Conservation (phyloP, 2,888 invertebrate genomes). For the Ophion obscuratus region DNA sequence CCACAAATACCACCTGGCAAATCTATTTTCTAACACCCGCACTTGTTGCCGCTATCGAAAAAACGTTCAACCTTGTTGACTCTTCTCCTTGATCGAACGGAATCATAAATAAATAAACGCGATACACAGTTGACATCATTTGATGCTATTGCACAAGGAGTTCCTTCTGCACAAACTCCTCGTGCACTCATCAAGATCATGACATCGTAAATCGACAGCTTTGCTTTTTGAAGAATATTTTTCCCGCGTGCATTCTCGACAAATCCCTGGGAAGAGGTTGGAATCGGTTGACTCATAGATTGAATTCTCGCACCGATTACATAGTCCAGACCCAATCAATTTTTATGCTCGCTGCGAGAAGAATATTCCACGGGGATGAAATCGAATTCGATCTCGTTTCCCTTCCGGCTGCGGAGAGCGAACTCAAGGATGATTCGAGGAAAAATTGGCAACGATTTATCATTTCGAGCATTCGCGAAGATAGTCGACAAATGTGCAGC, state of each 20-base stretch:
- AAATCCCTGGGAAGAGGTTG: background rate
- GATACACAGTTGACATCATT: background rate
- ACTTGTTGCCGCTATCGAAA: too few species aligned
- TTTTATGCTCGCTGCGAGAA: constrained; percentile 1
- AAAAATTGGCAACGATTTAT: constrained; percentile 60
- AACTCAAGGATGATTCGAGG: constrained; percentile 46
- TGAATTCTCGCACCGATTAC: constrained; percentile 25
- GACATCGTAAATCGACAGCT: background rate
- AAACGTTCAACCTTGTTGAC: too few species aligned
- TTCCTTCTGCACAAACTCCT: background rate
- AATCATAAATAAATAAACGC: background rate
- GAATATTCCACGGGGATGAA: constrained; percentile 8
- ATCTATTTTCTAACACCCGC: too few species aligned
- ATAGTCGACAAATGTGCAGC: background rate
- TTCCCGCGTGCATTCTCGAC: background rate
- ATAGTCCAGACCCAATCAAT: background rate
- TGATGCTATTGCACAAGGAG: background rate
- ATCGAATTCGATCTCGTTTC: constrained; percentile 14
- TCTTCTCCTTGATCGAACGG: too few species aligned
- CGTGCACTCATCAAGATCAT: background rate
- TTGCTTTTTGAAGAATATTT: background rate
- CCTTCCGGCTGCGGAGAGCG: constrained; percentile 21
- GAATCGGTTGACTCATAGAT: background rate
- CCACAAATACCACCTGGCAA: too few species aligned
- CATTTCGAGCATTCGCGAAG: constrained; percentile 44